Evolutionary conservation across 2,888 invertebrate genomes (phyloP).

Genomic region (Meiosimyza platycephala): DNA sequence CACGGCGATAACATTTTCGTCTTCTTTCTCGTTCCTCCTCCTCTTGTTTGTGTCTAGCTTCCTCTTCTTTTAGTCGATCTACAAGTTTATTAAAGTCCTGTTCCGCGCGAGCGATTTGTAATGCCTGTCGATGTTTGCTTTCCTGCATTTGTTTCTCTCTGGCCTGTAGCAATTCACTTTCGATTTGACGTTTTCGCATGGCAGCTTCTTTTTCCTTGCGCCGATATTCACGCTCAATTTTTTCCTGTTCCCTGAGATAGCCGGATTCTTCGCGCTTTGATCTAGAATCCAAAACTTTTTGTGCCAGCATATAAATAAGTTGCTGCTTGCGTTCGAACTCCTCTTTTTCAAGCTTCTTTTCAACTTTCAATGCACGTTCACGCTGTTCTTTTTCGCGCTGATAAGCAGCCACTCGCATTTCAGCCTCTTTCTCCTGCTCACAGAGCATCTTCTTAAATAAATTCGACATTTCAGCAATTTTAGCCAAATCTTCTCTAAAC

Average conservation of each 20-base stretch:
- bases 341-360: constrained; percentile 60
- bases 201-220: constrained; percentile 62
- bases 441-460: constrained; percentile 63
- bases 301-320: constrained; percentile 58
- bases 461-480: constrained; percentile 61
- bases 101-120: constrained; percentile 64
- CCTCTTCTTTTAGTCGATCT: constrained; percentile 60
- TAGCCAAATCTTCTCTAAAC: constrained; percentile 62
- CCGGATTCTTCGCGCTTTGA: constrained; percentile 60
- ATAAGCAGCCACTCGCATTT: constrained; percentile 63
- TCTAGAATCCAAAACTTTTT: constrained; percentile 59
- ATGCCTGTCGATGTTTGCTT: constrained; percentile 59
- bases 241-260: constrained; percentile 63
- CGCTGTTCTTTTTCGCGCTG: constrained; percentile 63
- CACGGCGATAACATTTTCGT: constrained; percentile 59
- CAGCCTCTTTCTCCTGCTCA: constrained; percentile 64
- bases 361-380: constrained; percentile 58
- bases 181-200: constrained; percentile 57
- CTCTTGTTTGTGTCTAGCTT: constrained; percentile 56
- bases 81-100: constrained; percentile 61
- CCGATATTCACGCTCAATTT: constrained; percentile 65
- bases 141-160: constrained; percentile 62
- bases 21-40: constrained; percentile 54
- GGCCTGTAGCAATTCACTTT: constrained; percentile 58
- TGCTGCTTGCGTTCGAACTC: constrained; percentile 64